These are phyloP conservation scores for Galeruca laticollis DNA, from an alignment of 2,888 invertebrate genomes.

Conservation along the genomic window DNA sequence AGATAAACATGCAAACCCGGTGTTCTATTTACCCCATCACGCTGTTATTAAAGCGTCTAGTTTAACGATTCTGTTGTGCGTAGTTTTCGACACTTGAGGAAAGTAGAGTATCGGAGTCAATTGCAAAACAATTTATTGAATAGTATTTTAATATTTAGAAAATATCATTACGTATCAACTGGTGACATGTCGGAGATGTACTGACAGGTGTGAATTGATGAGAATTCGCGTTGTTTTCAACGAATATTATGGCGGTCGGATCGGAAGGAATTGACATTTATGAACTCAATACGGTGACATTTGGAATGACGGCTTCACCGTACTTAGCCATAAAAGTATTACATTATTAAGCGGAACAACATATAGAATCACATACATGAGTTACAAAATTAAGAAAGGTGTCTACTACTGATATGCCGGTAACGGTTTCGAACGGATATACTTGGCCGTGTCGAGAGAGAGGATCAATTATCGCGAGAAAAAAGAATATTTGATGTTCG, in stretches of 20 bases:
- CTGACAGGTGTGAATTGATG: conserved; percentile 19
- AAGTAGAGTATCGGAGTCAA: neutral
- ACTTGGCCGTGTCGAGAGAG: too few relatives aligned
- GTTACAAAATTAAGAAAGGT: too few relatives aligned
- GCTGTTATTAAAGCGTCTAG: conserved; percentile 34
- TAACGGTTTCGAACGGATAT: too few relatives aligned
- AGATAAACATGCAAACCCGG: neutral
- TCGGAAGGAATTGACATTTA: conserved; percentile 13
- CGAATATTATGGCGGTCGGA: conserved; percentile 25
- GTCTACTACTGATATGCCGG: too few relatives aligned
- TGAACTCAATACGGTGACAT: conserved; percentile 33
- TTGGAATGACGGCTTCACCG: conserved; percentile 25
- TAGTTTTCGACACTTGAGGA: neutral
- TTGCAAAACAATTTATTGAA: conserved; percentile 35
- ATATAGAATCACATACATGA: neutral
- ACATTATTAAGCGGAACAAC: neutral
- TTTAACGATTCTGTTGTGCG: neutral
- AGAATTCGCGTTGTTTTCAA: conserved; percentile 19
- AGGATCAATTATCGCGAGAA: too few relatives aligned
- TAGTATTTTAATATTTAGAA: conserved; percentile 26
- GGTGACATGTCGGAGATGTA: conserved; percentile 39
- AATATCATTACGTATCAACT: conserved; percentile 23
- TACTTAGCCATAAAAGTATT: conserved; percentile 24
- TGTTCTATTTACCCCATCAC: conserved; percentile 38
- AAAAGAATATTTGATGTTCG: too few relatives aligned